Evolutionary conservation across 30 jellyfish, hydroid and myxozoan genomes (phyloP).

Genomic region (Rhopilema esculentum): DNA sequence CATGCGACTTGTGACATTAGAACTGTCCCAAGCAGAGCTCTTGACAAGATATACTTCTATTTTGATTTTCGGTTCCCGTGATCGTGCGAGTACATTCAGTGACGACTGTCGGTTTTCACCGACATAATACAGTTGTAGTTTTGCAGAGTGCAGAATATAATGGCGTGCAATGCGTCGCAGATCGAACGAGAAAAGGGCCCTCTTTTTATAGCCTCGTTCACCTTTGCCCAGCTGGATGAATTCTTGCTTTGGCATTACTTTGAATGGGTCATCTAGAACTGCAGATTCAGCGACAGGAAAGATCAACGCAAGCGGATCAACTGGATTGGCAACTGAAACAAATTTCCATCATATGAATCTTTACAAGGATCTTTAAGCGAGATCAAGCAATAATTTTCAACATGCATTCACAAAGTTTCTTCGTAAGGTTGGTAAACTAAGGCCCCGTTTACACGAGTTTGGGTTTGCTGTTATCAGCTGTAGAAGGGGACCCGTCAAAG

Average conservation of each 20-base stretch:
- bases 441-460: no score
- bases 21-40: conserved; percentile 74
- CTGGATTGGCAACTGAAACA: conserved; percentile 19
- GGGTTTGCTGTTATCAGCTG: no score
- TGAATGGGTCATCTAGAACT: conserved; percentile 68
- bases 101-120: conserved; percentile 34
- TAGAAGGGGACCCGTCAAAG: no score
- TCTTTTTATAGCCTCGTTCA: conserved; percentile 56
- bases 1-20: conserved; percentile 81
- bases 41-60: conserved; percentile 63
- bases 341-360: not conserved
- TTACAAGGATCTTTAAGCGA: no score
- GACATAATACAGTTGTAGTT: conserved; percentile 64
- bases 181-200: conserved; percentile 69
- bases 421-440: no score
- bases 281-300: conserved; percentile 72
- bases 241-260: conserved; percentile 56
- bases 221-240: conserved; percentile 71
- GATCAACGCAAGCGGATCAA: conserved; percentile 33
- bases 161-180: conserved; percentile 64
- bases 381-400: no score
- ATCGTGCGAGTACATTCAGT: conserved; percentile 48
- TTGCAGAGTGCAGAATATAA: conserved; percentile 75
- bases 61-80: not conserved
- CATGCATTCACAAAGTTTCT: no score